Evolutionary conservation across 1,140 invertebrate species (phyloP), one percentile per base, ranked within the genome.

Genomic region (Sarcophaga bullata): DNA sequence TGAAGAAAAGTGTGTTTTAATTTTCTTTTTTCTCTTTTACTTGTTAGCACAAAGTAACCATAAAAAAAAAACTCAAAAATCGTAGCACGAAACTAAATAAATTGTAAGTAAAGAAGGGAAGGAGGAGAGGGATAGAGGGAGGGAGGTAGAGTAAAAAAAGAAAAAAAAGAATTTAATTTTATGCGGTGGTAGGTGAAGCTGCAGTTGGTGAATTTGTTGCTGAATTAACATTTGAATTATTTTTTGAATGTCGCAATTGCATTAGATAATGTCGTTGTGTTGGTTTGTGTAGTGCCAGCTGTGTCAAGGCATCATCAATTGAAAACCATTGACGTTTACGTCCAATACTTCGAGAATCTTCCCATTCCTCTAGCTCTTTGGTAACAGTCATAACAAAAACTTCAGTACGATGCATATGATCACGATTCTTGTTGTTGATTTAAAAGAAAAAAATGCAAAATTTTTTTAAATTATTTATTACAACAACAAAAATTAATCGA

Each of bases 331-430:
- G 96, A 84, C 97, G 92, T 90, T 96, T 96, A 75, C 97, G 94
- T 73, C 96, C 96, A 91, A 97, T 97, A 85, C 93, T 93, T 86
- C 94, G 93, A 25, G 96, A 96, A 90, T 98, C 97, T 91, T 98
- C 97, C 97, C 97, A 98, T 89, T 98, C 97, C 46, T 96, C 94
- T 85, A 98, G 91, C 90, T 97, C 96, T 91, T 98, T 94, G 8
- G 95, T 97, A 19, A 98, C 97, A 85, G 94, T 93, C 94, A 98
- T 95, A 82, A 98, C 96, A 92, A 96, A 98, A 76, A 98, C 96
- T 90, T 96, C 95, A 37, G 97, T 98, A 85, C 97, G 93, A 91
- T 98, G 96, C 91, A 96, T 97, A 86, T 97, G 95, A 90, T 98
- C 97, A 80, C 93, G 92, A 90, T 97, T 98, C 97, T 97, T 91